Conservation (phyloP, 1,140 invertebrate species). For the Palaemon carinicauda region DNA sequence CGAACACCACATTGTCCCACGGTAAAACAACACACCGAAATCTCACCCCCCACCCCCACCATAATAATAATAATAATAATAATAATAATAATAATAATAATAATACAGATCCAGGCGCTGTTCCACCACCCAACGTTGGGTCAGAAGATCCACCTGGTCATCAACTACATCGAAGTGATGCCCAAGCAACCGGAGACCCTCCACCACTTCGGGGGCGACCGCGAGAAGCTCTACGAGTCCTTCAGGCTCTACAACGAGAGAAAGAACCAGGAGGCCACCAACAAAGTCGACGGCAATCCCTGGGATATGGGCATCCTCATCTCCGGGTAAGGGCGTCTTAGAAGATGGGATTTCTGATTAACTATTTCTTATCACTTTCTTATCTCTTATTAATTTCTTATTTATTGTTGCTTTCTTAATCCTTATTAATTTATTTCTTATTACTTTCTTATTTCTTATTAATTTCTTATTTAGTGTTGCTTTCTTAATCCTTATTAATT, state of each 20-base stretch:
- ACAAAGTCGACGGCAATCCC: not conserved
- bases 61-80: not conserved
- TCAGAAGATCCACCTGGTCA: conserved; percentile 17
- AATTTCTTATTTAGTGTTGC: no score
- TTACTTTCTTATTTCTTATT: no score
- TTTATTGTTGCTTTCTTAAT: no score
- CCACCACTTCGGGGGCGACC: conserved; percentile 7
- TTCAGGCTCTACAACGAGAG: not conserved
- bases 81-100: not conserved
- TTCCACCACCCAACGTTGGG: conserved; percentile 11
- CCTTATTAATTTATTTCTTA: no score
- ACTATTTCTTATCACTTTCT: no score
- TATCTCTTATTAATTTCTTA: no score
- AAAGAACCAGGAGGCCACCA: not conserved
- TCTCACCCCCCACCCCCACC: no score
- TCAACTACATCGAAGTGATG: conserved; percentile 16
- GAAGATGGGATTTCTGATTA: no score
- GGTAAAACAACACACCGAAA: no score
- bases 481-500: no score
- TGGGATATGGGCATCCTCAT: conserved; percentile 26
- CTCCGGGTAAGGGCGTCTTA: not conserved
- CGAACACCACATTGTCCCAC: no score
- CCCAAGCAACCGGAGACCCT: not conserved
- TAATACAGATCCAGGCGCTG: conserved; percentile 6
- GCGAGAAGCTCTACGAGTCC: conserved; percentile 9